phyloP scores from a whole-genome alignment of 2,797 vertebrate species.

The Zenarchopterus dispar region DNA sequence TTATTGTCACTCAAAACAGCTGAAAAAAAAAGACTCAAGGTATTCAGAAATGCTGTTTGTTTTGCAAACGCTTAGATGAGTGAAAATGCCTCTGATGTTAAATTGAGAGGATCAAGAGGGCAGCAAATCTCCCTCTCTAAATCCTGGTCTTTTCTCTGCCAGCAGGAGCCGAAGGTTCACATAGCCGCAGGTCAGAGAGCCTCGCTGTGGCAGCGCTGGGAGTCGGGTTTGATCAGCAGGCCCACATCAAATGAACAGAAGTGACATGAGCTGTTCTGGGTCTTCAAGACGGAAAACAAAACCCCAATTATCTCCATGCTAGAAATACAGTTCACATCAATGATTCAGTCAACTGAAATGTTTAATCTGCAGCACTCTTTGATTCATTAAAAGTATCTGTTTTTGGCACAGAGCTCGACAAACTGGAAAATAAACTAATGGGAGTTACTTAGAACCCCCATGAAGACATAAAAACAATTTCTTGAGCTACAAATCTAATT shows the following conservation, averaged over 20 bases:
- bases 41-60: not conserved
- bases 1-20: not conserved
- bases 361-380: not conserved
- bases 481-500: too few species aligned
- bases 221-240: conserved; percentile 74
- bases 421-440: too few species aligned
- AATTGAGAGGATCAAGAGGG: conserved; percentile 13
- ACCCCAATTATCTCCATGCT: not conserved
- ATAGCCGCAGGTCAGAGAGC: conserved; percentile 67
- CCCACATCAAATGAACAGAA: conserved; percentile 53
- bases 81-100: conserved; percentile 11
- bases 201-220: conserved; percentile 82
- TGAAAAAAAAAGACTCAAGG: not conserved
- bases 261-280: conserved; percentile 26
- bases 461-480: too few species aligned
- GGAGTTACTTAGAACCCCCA: too few species aligned
- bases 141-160: conserved; percentile 33
- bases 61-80: conserved; percentile 13
- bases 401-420: too few species aligned
- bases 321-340: conserved; percentile 3
- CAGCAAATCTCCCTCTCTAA: conserved; percentile 37
- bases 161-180: conserved; percentile 68
- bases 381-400: not conserved
- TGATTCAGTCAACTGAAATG: not conserved
- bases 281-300: conserved; percentile 11